Evolutionary conservation across 2,113 vertebrate species (phyloP), one percentile per base, ranked within the genome.

Genomic region (Morphnarchus princeps): DNA sequence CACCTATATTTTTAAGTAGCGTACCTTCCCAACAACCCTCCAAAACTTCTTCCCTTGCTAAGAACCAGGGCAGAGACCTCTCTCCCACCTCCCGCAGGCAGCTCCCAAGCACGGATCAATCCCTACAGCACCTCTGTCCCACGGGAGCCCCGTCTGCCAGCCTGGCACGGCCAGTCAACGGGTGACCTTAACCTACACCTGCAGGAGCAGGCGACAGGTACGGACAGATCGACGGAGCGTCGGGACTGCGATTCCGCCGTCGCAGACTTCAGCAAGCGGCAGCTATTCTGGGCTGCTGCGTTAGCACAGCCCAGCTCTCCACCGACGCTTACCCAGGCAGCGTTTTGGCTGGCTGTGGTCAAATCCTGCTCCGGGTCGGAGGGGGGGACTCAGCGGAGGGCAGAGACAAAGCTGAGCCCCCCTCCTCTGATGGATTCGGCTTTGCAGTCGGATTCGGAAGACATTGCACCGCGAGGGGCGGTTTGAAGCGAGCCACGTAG

Each of bases 151-250:
- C 12, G 18, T 6, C 55, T 16, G 18, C 62, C 13, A 32, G 28
- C 12, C 50, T 6, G 20, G 21, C 55, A 9, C 49, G 7, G 32
- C 36, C 38, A 13, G 3, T 1, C 4, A 7, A 10, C 1, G 0
- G 52, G 28, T 11, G 8, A 10, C 3, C 5, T 25, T 2, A 16
- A 12, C 47, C 43, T 25, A 1, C 36, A 2, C 32, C 24, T n/a
- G 34, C 20, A 25, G 66, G 5, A 34, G 24, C 2, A 0, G 26
- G 5, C 16, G 15, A 1, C 0, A 43, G 55, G 15, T 3, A 25
- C 0, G 1, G 32, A 4, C 11, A 7, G 61, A 12, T 22, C 26
- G 2, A 0, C 2, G 0, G 1, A 15, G 50, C 24, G 1, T 1
- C 1, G 20, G 31, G n/a, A 24, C 2, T 0, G 7, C 3, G 11